Base-by-base conservation (phyloP, 2,888 invertebrate species). In the Hydriomena furcata region DNA sequence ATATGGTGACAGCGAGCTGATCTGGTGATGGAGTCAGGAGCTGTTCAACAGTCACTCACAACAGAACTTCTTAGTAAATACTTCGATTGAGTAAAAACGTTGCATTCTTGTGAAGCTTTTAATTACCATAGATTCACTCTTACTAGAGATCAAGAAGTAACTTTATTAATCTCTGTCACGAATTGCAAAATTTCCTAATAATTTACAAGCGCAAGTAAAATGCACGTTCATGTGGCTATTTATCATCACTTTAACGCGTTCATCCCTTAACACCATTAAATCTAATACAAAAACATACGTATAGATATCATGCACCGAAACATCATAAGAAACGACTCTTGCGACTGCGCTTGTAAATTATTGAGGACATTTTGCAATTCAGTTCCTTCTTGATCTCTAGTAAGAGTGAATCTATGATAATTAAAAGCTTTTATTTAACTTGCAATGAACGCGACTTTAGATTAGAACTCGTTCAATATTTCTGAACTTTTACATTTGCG, bases 201-300 rank as follows among this genome's bases (percentile, higher is more conserved):
- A n/a, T n/a, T n/a, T n/a, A 65, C 62, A 70, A 76, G 68, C 74
- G 75, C 79, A 74, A 68, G 60, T 60, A 66, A 74, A 76, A 74
- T 79, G 78, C 81, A 76, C 73, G 76, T 78, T 80, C 79, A 78
- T 68, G 67, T 51, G 74, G 72, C 67, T 60, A 55, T 69, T 75
- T 68, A 73, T 76, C 70, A 73, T 73, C 72, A 68, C 58, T 59
- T 64, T 68, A 70, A 74, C 67, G 70, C 68, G 66, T 70, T 68
- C 63, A 71, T 65, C 68, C 69, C 63, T 58, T 56, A 64, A 58
- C 56, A 55, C 57, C 60, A 67, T 70, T 68, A 71, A 57, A 60
- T 54, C 60, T 48, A 49, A 46, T 42, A 24, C 58, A 61, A 21
- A 68, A 69, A 78, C 63, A 77, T 50, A 73, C 65, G 66, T 52